These are phyloP conservation scores for Epirrita christyi DNA, from an alignment of 2,888 invertebrate species.

Conservation along the genomic window DNA sequence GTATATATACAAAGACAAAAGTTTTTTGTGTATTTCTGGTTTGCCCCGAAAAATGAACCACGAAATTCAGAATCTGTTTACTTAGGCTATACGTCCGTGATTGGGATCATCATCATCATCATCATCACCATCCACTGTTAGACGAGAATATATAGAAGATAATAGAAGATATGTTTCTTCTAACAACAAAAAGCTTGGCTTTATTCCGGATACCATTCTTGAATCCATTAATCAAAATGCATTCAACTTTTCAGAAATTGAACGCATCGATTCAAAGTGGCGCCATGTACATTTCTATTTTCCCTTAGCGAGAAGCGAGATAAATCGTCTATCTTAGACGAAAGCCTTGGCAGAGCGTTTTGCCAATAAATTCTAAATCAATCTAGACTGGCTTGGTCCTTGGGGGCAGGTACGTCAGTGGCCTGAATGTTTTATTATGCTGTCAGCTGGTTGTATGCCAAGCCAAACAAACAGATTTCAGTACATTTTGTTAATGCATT, in stretches of 20 bases:
- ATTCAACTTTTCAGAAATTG: constrained; percentile 33
- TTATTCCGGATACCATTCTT: constrained; percentile 15
- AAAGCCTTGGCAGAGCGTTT: constrained; percentile 64
- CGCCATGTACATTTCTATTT: constrained; percentile 38
- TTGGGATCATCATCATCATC: too few relatives aligned
- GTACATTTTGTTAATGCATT: constrained; percentile 5
- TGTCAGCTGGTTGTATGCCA: constrained; percentile 21
- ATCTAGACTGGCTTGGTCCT: constrained; percentile 55
- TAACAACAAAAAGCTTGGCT: constrained; percentile 2
- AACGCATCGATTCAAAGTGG: constrained; percentile 36
- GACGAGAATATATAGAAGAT: too few relatives aligned
- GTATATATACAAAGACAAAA: too few relatives aligned
- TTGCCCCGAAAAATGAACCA: too few relatives aligned
- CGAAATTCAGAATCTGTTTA: too few relatives aligned
- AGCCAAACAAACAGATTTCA: constrained; percentile 13
- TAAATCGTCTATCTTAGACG: constrained; percentile 71
- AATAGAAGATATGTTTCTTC: not conserved
- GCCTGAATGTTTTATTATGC: constrained; percentile 25
- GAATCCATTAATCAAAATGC: constrained; percentile 37
- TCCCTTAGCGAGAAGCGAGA: constrained; percentile 48
- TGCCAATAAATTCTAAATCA: constrained; percentile 77
- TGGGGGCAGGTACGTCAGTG: constrained; percentile 23
- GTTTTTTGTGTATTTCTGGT: too few relatives aligned
- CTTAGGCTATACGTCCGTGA: too few relatives aligned
- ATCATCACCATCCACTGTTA: too few relatives aligned